These are phyloP conservation scores for Glaucopsyche alexis DNA, from an alignment of 2,888 invertebrate genomes.

Conservation along the genomic window DNA sequence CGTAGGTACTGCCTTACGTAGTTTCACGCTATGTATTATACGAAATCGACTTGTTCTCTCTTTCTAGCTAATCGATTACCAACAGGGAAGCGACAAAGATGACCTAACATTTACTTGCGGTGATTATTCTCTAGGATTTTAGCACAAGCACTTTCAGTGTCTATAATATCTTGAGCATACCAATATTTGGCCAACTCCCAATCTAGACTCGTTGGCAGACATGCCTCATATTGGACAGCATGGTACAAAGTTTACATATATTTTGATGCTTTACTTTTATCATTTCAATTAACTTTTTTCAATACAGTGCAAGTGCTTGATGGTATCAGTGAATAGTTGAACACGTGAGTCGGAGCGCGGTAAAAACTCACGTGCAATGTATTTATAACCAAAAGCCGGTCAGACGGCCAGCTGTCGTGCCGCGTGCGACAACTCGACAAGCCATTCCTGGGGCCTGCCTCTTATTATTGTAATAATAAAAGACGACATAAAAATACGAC, in stretches of 20 bases:
- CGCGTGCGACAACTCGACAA: neutral
- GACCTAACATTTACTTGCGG: neutral
- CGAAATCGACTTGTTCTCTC: slow-evolving; percentile 3
- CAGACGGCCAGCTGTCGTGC: slow-evolving; percentile 35
- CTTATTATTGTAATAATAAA: neutral
- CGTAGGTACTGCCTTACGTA: neutral
- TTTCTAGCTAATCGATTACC: slow-evolving; percentile 17
- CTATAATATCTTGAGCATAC: neutral
- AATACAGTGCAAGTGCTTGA: slow-evolving; percentile 22
- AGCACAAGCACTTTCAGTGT: neutral
- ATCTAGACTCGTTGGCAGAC: neutral
- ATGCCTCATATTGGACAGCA: neutral
- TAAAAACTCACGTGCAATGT: slow-evolving; percentile 30
- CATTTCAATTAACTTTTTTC: neutral
- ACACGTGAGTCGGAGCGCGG: slow-evolving; percentile 18
- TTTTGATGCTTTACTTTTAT: neutral
- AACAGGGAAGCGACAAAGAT: neutral
- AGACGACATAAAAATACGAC: slow-evolving; percentile 16
- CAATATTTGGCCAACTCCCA: neutral
- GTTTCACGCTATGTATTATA: neutral
- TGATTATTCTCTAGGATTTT: neutral
- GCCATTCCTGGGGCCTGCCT: neutral
- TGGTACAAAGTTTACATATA: neutral
- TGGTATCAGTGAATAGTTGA: neutral
- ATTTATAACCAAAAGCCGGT: slow-evolving; percentile 33